phyloP scores from a whole-genome alignment of 2,113 vertebrate species.

The Hirundichthys speculiger region DNA sequence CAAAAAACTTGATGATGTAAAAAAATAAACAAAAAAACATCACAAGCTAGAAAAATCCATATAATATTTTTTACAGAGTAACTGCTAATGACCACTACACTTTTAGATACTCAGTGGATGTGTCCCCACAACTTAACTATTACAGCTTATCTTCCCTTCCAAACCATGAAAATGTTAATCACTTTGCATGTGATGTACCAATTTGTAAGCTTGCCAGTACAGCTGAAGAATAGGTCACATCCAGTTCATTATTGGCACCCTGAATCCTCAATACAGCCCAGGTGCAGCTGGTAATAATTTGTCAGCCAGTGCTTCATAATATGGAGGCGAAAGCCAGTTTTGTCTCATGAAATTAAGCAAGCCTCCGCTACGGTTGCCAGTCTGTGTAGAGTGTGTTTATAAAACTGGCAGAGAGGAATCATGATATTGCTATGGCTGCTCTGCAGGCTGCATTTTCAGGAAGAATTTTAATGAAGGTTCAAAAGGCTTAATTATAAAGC shows the following conservation, averaged over 20 bases:
- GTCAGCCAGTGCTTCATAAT: conserved; percentile 42
- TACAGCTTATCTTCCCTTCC: conserved; percentile 49
- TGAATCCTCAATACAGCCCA: conserved; percentile 24
- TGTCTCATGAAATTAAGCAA: conserved; percentile 21
- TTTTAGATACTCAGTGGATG: not conserved
- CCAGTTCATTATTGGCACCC: conserved; percentile 37
- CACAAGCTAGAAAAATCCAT: not conserved
- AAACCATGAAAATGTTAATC: conserved; percentile 56
- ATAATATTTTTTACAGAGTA: not conserved
- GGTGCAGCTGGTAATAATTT: conserved; percentile 53
- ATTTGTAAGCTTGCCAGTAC: conserved; percentile 47
- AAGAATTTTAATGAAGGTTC: conserved; percentile 60
- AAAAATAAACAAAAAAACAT: too few species aligned
- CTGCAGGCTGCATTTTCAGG: conserved; percentile 23
- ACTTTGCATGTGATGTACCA: conserved; percentile 26
- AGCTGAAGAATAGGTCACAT: conserved; percentile 45
- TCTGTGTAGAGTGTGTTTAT: conserved; percentile 12
- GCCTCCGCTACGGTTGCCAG: conserved; percentile 8
- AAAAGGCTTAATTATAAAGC: conserved; percentile 54
- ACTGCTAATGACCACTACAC: not conserved
- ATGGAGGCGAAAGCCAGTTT: conserved; percentile 36
- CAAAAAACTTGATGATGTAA: too few species aligned
- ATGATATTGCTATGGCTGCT: conserved; percentile 53
- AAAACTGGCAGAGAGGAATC: conserved; percentile 43
- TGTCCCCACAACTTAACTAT: conserved; percentile 19